These are phyloP conservation scores for Opisthograptis luteolata DNA, from an alignment of 2,888 invertebrate species.

Conservation along the genomic window DNA sequence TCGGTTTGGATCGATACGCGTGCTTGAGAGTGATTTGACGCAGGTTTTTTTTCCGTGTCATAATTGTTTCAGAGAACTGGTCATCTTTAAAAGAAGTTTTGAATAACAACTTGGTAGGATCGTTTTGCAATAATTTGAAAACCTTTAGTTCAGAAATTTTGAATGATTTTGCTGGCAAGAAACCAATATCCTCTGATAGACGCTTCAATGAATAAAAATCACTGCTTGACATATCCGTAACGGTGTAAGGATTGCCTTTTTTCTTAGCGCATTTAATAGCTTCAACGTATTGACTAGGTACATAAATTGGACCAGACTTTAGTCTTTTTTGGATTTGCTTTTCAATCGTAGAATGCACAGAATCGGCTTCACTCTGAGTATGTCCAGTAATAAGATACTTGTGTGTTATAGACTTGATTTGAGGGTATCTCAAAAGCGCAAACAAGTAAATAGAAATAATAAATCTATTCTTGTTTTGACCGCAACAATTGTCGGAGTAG, in stretches of 20 bases:
- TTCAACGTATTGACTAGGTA: neutral
- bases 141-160: neutral
- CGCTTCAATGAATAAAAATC: constrained; percentile 4
- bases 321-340: constrained; percentile 6
- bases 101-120: too few relatives aligned
- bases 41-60: too few relatives aligned
- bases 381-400: constrained; percentile 24
- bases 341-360: constrained; percentile 18
- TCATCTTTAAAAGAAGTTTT: too few relatives aligned
- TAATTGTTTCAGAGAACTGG: too few relatives aligned
- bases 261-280: constrained; percentile 2
- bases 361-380: constrained; percentile 22
- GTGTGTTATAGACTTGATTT: constrained; percentile 14
- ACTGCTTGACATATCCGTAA: neutral
- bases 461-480: constrained; percentile 24
- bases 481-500: constrained; percentile 19
- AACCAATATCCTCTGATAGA: neutral
- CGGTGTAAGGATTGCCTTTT: neutral
- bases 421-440: neutral
- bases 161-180: neutral
- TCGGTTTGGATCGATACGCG: too few relatives aligned
- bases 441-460: constrained; percentile 8
- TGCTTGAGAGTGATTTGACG: too few relatives aligned
- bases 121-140: too few relatives aligned
- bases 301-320: constrained; percentile 9